Evolutionary conservation across 2,797 vertebrate species (phyloP).

Genomic region (Pipistrellus nathusii): DNA sequence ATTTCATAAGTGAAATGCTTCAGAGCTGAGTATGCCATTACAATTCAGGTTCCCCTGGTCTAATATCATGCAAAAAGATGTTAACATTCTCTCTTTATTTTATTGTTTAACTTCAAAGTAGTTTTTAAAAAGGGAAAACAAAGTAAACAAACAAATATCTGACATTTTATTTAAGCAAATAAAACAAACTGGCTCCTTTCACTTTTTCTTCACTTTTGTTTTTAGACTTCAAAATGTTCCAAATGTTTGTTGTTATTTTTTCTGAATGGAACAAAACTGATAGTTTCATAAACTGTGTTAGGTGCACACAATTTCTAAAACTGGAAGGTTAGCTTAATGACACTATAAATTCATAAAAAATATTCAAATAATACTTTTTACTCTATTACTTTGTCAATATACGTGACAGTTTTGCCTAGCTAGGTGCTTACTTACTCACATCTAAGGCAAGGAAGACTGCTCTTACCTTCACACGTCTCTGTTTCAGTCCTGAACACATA

Average conservation of each 20-base stretch:
- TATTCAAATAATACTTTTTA: neutral
- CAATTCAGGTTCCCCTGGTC: neutral
- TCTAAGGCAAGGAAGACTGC: neutral
- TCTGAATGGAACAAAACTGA: conserved; percentile 35
- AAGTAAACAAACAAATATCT: conserved; percentile 25
- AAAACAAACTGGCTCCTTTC: conserved; percentile 4
- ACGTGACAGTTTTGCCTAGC: neutral
- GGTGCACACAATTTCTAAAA: neutral
- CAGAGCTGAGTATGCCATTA: neutral
- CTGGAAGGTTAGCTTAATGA: neutral
- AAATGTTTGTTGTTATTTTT: conserved; percentile 19
- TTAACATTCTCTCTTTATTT: too few relatives aligned
- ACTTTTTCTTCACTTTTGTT: neutral
- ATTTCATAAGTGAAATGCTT: conserved; percentile 31
- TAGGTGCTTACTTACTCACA: neutral
- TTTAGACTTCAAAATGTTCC: neutral
- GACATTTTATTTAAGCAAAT: conserved; percentile 38
- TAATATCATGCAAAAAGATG: neutral
- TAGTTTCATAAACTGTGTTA: neutral
- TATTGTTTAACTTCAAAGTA: neutral
- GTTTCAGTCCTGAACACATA: conserved; percentile 91
- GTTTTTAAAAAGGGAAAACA: neutral
- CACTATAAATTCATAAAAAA: neutral
- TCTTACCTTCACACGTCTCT: conserved; percentile 92
- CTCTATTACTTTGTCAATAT: neutral